A percentile compares a stretch with the other conserved stretches of the same genome.
These are phyloP conservation scores for Periophthalmodon schlosseri DNA, from an alignment of 2,113 vertebrate species.

Conservation along the genomic window DNA sequence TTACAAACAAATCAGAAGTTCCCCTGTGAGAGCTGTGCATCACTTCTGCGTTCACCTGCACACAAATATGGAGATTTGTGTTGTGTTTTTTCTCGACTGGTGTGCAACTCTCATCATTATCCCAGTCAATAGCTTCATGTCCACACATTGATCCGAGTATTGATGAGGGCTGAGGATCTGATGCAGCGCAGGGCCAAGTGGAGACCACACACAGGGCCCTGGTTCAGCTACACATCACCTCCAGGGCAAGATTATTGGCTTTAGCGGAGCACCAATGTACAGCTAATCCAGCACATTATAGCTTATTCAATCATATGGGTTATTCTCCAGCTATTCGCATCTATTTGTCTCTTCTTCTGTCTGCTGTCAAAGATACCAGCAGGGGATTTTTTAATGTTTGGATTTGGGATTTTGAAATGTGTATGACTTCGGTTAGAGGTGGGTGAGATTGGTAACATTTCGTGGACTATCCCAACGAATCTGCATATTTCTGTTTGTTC, in stretches of 20 bases:
- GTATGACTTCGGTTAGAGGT: background rate
- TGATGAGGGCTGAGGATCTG: slow-evolving; percentile 68
- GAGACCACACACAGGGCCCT: slow-evolving; percentile 65
- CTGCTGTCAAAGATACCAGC: background rate
- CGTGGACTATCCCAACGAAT: too few relatives aligned
- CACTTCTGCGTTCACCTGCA: slow-evolving; percentile 8
- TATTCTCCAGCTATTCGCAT: background rate
- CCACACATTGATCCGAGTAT: slow-evolving; percentile 70
- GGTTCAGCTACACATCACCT: slow-evolving; percentile 68
- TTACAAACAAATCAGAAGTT: slow-evolving; percentile 35
- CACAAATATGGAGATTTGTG: slow-evolving; percentile 10
- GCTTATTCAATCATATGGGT: slow-evolving; percentile 10
- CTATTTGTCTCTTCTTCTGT: slow-evolving; percentile 1
- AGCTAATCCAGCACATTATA: slow-evolving; percentile 51
- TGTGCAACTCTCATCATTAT: slow-evolving; percentile 72
- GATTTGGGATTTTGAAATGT: background rate
- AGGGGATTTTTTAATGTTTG: background rate
- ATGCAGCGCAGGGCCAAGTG: slow-evolving; percentile 58
- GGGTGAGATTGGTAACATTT: background rate
- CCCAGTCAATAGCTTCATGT: slow-evolving; percentile 73
- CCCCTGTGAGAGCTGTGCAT: slow-evolving; percentile 36
- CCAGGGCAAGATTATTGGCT: slow-evolving; percentile 66
- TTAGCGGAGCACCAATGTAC: slow-evolving; percentile 46
- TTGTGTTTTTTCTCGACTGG: slow-evolving; percentile 13
- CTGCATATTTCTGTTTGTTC: too few relatives aligned